Percentiles rank a stretch among this genome's conserved stretches.
phyloP scores from a whole-genome alignment of 2,888 invertebrate genomes.

The Electrophaes corylata region DNA sequence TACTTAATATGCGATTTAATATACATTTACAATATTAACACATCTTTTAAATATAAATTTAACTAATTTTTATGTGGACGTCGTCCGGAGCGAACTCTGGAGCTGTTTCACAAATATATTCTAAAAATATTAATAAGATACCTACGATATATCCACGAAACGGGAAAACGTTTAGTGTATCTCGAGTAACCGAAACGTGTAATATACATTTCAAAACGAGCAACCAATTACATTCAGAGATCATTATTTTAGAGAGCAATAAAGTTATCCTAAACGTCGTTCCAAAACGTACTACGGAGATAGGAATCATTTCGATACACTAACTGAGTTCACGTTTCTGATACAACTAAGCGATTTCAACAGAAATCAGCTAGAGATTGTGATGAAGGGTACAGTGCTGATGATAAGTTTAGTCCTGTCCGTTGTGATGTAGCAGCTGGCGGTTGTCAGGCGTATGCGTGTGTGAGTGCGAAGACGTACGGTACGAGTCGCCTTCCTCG shows the following conservation, averaged over 20 bases:
- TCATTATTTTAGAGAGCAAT: constrained; percentile 40
- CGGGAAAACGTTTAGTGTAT: constrained; percentile 63
- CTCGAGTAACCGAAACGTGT: constrained; percentile 42
- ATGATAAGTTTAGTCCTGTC: constrained; percentile 86
- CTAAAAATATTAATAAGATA: constrained; percentile 51
- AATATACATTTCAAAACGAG: constrained; percentile 27
- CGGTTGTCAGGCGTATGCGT: constrained; percentile 86
- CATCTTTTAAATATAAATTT: constrained; percentile 81
- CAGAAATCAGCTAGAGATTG: constrained; percentile 27
- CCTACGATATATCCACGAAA: constrained; percentile 45
- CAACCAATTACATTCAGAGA: constrained; percentile 38
- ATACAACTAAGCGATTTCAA: constrained; percentile 23
- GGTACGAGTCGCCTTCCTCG: constrained; percentile 80
- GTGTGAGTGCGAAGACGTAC: constrained; percentile 79
- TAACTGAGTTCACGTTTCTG: constrained; percentile 63
- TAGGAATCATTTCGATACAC: constrained; percentile 46
- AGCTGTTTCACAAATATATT: constrained; percentile 55
- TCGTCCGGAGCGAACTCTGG: constrained; percentile 56
- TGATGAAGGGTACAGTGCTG: constrained; percentile 43
- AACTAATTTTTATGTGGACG: constrained; percentile 74
- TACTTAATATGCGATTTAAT: constrained; percentile 73
- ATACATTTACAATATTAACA: constrained; percentile 83
- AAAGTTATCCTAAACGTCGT: constrained; percentile 37
- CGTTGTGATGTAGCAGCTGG: constrained; percentile 90
- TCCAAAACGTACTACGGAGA: constrained; percentile 22